These are phyloP conservation scores for Neolamprologus longior DNA, from an alignment of 2,113 vertebrate genomes.

Conservation along the genomic window DNA sequence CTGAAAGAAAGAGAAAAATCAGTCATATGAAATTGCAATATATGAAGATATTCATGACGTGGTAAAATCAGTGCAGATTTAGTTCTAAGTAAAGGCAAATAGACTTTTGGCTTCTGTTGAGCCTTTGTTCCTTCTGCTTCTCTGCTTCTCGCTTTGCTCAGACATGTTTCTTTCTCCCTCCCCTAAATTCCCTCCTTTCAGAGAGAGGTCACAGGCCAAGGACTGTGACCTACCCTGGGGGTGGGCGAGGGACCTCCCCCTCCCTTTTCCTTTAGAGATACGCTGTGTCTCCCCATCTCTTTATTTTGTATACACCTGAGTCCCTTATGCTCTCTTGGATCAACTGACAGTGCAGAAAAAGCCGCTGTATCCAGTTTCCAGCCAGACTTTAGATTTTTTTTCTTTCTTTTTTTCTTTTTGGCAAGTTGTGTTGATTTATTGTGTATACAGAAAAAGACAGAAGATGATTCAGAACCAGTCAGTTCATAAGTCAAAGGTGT, in stretches of 20 bases:
- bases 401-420: neutral
- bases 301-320: conserved; percentile 77
- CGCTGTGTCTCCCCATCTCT: conserved; percentile 37
- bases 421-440: conserved; percentile 22
- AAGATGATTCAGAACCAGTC: neutral
- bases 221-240: conserved; percentile 66
- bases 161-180: conserved; percentile 59
- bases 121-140: conserved; percentile 26
- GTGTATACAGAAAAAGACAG: neutral
- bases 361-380: conserved; percentile 31
- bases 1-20: neutral
- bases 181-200: conserved; percentile 72
- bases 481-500: neutral
- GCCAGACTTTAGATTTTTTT: conserved; percentile 11
- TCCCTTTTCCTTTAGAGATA: conserved; percentile 20
- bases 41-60: neutral
- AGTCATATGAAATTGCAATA: neutral
- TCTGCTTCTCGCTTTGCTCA: conserved; percentile 45
- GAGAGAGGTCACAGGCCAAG: conserved; percentile 61
- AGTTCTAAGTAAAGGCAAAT: neutral
- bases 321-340: conserved; percentile 42
- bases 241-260: conserved; percentile 26
- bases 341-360: conserved; percentile 57
- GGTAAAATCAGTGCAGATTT: neutral
- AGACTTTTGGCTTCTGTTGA: conserved; percentile 1